Evolutionary conservation across 2,888 invertebrate genomes (phyloP).

Genomic region (Crocallis elinguaria): DNA sequence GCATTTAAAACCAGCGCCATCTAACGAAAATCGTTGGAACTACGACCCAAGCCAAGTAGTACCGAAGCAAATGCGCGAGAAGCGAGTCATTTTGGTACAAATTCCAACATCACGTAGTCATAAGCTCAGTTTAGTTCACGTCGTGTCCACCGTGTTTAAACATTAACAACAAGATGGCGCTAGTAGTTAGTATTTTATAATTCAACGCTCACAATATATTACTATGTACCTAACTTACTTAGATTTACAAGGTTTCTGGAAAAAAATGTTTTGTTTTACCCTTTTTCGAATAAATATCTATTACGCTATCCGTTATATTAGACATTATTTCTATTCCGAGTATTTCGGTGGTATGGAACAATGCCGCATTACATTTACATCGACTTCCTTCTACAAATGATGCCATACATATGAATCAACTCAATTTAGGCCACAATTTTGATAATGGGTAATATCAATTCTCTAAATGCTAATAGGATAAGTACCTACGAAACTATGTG

Average conservation of each 20-base stretch:
- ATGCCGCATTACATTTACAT: conserved; percentile 13
- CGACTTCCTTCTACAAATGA: conserved; percentile 17
- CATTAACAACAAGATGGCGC: conserved; percentile 18
- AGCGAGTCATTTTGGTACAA: not conserved
- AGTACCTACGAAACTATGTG: conserved; percentile 52
- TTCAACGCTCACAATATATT: no score
- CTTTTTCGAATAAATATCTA: no score
- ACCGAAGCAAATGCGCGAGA: not conserved
- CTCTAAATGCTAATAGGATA: conserved; percentile 33
- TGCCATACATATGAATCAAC: conserved; percentile 25
- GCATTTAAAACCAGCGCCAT: conserved; percentile 36
- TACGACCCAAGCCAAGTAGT: not conserved
- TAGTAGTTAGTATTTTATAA: no score
- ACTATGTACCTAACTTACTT: no score
- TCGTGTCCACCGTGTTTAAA: not conserved
- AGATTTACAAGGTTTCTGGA: no score
- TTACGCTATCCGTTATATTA: conserved; percentile 3
- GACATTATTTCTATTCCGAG: not conserved
- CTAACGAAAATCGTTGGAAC: conserved; percentile 26
- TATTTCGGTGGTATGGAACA: conserved; percentile 13
- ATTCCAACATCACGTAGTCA: not conserved
- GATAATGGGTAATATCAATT: conserved; percentile 30
- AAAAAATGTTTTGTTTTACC: no score
- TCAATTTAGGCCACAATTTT: conserved; percentile 27
- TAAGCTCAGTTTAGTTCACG: not conserved